phyloP scores from a whole-genome alignment of 2,888 invertebrate species.

The Nephrotoma appendiculata region DNA sequence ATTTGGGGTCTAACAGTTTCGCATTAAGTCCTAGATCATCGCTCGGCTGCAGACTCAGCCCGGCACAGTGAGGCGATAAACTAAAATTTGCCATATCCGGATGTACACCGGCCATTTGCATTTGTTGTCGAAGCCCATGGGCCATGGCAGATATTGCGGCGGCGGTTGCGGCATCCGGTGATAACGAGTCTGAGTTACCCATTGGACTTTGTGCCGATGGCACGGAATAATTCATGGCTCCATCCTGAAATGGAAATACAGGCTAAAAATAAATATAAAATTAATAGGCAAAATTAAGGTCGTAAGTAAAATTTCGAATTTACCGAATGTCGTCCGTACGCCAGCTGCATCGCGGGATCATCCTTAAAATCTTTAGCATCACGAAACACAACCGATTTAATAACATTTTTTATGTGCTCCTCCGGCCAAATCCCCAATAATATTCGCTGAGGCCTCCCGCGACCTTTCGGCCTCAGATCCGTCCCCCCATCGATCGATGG shows the following conservation, averaged over 20 bases:
- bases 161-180: slow-evolving; percentile 59
- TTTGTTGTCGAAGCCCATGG: slow-evolving; percentile 71
- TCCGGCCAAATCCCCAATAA: slow-evolving; percentile 86
- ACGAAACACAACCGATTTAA: slow-evolving; percentile 81
- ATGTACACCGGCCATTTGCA: slow-evolving; percentile 49
- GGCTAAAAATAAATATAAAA: slow-evolving; percentile 24
- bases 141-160: slow-evolving; percentile 78
- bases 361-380: slow-evolving; percentile 73
- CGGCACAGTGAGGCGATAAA: slow-evolving; percentile 22
- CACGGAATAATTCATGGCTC: slow-evolving; percentile 42
- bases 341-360: slow-evolving; percentile 39
- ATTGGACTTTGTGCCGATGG: slow-evolving; percentile 39
- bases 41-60: slow-evolving; percentile 14
- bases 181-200: slow-evolving; percentile 31
- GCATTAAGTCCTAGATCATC: slow-evolving; percentile 8
- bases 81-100: slow-evolving; percentile 31
- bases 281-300: background rate
- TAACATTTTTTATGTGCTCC: slow-evolving; percentile 84
- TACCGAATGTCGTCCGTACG: slow-evolving; percentile 47
- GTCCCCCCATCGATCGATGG: slow-evolving; percentile 84
- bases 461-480: slow-evolving; percentile 80
- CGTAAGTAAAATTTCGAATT: slow-evolving; percentile 11
- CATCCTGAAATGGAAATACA: slow-evolving; percentile 46
- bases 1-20: background rate
- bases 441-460: slow-evolving; percentile 82